These are phyloP conservation scores for Seladonia tumulorum DNA, from an alignment of 2,888 invertebrate species.

Conservation along the genomic window DNA sequence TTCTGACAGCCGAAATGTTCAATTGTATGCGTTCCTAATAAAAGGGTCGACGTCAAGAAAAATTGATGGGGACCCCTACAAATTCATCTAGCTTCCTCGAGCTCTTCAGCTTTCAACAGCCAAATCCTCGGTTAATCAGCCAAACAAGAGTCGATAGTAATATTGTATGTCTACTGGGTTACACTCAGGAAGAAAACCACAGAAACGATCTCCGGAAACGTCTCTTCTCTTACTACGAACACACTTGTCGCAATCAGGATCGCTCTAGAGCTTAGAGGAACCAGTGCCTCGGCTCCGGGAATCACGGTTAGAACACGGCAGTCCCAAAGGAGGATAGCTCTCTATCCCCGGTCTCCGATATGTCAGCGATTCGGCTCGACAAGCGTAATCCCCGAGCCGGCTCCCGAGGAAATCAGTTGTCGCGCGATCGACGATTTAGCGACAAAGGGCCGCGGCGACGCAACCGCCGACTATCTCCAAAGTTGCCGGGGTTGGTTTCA, in stretches of 20 bases:
- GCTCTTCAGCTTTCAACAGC: too few relatives aligned
- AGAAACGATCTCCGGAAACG: too few relatives aligned
- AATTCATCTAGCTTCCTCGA: too few relatives aligned
- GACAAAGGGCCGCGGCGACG: conserved; percentile 58
- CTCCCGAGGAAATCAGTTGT: conserved; percentile 57
- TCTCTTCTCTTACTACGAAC: too few relatives aligned
- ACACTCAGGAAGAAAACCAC: too few relatives aligned
- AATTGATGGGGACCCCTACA: too few relatives aligned
- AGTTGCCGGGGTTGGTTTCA: conserved; percentile 47
- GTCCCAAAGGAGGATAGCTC: conserved; percentile 5
- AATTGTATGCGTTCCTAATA: too few relatives aligned
- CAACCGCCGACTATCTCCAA: conserved; percentile 52
- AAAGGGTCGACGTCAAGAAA: too few relatives aligned
- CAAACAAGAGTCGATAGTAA: too few relatives aligned
- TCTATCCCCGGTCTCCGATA: conserved; percentile 2
- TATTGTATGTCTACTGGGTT: too few relatives aligned
- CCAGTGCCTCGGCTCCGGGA: not conserved
- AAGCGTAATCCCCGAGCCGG: conserved; percentile 39
- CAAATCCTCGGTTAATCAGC: too few relatives aligned
- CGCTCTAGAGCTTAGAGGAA: not conserved
- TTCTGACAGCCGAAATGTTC: too few relatives aligned
- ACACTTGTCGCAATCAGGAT: not conserved
- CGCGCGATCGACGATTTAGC: conserved; percentile 65
- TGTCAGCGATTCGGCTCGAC: conserved; percentile 33
- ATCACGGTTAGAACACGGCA: not conserved